A percentile compares a stretch with the other conserved stretches of the same genome.
These are phyloP conservation scores for Solen grandis DNA, from an alignment of 1,140 invertebrate genomes.

Conservation along the genomic window DNA sequence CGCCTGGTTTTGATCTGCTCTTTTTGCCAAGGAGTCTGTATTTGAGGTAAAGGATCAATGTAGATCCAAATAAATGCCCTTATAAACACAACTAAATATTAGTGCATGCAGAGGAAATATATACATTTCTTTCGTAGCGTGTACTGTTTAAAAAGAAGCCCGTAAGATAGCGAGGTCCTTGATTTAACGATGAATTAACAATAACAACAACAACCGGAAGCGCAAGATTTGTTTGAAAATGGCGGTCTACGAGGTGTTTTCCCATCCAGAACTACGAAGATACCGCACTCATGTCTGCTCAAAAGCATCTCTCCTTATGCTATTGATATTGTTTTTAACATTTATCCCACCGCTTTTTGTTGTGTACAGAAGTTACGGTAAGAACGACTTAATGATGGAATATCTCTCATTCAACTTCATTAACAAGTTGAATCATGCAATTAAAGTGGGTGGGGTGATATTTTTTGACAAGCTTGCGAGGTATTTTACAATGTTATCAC, in stretches of 20 bases:
- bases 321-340: constrained; percentile 74
- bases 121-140: too few species aligned
- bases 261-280: constrained; percentile 75
- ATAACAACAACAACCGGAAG: constrained; percentile 11
- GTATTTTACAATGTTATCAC: too few species aligned
- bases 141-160: too few species aligned
- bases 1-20: too few species aligned
- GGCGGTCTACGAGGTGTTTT: constrained; percentile 80
- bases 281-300: constrained; percentile 79
- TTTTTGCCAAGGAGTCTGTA: too few species aligned
- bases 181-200: too few species aligned
- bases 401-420: background rate
- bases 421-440: constrained; percentile 46
- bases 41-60: too few species aligned
- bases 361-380: constrained; percentile 80
- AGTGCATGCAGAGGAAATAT: too few species aligned
- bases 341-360: constrained; percentile 79
- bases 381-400: constrained; percentile 11
- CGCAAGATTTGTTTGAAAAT: constrained; percentile 78
- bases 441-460: background rate
- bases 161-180: too few species aligned
- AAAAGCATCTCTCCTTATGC: constrained; percentile 77
- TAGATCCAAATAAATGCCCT: too few species aligned
- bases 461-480: too few species aligned
- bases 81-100: too few species aligned